phyloP scores from a whole-genome alignment of 2,113 vertebrate genomes.

The Paramormyrops kingsleyae region DNA sequence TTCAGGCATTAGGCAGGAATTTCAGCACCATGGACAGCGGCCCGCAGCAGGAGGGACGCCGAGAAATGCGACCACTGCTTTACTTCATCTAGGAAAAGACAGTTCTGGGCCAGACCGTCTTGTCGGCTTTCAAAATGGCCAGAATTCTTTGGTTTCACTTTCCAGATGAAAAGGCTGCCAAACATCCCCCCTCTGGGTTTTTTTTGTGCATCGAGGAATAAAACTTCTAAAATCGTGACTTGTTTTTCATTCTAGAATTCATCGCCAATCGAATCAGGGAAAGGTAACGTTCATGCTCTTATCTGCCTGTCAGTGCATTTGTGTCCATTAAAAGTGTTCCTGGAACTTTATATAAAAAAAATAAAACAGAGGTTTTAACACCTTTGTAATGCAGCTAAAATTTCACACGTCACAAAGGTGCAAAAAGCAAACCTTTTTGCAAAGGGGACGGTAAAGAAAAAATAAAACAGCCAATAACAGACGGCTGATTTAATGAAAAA shows the following conservation, averaged over 20 bases:
- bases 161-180: background rate
- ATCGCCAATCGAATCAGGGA: background rate
- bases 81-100: background rate
- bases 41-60: background rate
- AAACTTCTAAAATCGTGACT: background rate
- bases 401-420: background rate
- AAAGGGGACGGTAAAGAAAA: background rate
- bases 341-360: background rate
- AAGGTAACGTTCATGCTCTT: background rate
- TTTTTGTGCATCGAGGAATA: background rate
- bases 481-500: background rate
- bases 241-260: background rate
- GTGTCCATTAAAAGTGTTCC: background rate
- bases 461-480: background rate
- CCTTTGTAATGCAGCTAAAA: background rate
- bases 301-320: background rate
- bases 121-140: background rate
- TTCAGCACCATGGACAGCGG: constrained; percentile 5
- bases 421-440: constrained; percentile 1
- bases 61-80: background rate
- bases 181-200: background rate
- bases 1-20: background rate
- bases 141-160: background rate
- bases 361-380: background rate
- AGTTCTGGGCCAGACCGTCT: background rate